Conservation (phyloP, 2,113 vertebrate species). For the Vidua macroura region DNA sequence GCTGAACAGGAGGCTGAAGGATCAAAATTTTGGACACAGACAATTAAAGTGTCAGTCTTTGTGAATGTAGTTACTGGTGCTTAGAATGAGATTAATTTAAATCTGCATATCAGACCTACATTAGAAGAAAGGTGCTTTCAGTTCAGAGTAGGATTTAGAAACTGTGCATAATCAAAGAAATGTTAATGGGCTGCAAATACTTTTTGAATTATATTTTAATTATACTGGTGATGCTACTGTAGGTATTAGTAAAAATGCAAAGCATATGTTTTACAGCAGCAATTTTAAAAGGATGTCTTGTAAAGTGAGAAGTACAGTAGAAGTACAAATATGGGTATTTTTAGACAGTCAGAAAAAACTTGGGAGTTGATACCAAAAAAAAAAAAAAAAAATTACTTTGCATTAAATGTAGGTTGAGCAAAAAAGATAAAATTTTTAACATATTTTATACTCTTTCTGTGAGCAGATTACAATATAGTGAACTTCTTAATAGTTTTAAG, state of each 20-base stretch:
- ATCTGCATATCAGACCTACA: neutral
- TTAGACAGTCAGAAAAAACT: neutral
- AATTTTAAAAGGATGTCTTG: neutral
- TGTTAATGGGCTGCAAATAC: neutral
- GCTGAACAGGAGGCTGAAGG: neutral
- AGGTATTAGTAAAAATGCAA: slow-evolving; percentile 16
- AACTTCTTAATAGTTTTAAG: slow-evolving; percentile 13
- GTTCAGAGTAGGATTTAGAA: neutral
- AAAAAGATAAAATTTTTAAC: neutral
- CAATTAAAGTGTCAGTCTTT: neutral
- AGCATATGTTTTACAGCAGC: neutral
- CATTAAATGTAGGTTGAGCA: neutral
- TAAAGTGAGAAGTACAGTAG: neutral
- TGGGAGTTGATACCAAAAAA: neutral
- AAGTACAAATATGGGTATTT: neutral
- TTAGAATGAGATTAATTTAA: slow-evolving; percentile 1
- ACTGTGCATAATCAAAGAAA: neutral
- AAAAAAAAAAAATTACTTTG: neutral
- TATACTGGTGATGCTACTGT: neutral
- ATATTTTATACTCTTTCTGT: slow-evolving; percentile 9
- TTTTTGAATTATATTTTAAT: neutral
- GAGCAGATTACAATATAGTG: neutral
- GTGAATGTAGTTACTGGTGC: neutral
- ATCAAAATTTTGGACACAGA: neutral
- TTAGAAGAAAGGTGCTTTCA: neutral